These are phyloP conservation scores for Harpagus bidentatus DNA, from an alignment of 2,113 vertebrate genomes.

Conservation along the genomic window DNA sequence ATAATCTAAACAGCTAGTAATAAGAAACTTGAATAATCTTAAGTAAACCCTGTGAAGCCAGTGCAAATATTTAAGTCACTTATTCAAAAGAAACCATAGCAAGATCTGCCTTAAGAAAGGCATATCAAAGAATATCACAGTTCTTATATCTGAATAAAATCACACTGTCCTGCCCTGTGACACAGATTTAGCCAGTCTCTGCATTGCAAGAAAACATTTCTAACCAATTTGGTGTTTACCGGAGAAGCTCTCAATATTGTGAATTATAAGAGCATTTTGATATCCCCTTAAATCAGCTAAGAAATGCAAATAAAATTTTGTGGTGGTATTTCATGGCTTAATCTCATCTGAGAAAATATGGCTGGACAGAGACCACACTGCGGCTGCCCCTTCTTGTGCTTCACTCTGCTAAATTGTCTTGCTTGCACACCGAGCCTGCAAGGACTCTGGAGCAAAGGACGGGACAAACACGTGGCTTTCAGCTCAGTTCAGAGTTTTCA, in stretches of 20 bases:
- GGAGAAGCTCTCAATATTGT: background rate
- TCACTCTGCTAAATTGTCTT: accelerated
- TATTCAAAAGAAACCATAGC: background rate
- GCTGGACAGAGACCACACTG: background rate
- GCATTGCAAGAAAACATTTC: background rate
- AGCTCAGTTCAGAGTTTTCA: background rate
- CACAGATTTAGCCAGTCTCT: background rate
- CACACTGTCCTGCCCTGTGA: background rate
- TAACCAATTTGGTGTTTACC: background rate
- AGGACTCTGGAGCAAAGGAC: background rate
- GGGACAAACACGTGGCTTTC: accelerated
- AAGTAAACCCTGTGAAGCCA: background rate
- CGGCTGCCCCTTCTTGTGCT: background rate
- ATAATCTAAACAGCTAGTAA: slow-evolving; percentile 36
- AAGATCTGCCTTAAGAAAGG: background rate
- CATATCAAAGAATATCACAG: background rate
- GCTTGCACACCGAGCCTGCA: accelerated
- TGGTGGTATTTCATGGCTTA: background rate
- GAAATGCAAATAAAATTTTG: background rate
- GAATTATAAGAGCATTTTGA: background rate
- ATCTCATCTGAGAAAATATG: background rate
- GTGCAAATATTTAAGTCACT: slow-evolving; percentile 22
- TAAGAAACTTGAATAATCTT: slow-evolving; percentile 30
- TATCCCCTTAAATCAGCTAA: background rate
- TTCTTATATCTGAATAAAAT: background rate